Evolutionary conservation across 1,140 invertebrate genomes (phyloP).

Genomic region (Thalassaphorura encarpata): DNA sequence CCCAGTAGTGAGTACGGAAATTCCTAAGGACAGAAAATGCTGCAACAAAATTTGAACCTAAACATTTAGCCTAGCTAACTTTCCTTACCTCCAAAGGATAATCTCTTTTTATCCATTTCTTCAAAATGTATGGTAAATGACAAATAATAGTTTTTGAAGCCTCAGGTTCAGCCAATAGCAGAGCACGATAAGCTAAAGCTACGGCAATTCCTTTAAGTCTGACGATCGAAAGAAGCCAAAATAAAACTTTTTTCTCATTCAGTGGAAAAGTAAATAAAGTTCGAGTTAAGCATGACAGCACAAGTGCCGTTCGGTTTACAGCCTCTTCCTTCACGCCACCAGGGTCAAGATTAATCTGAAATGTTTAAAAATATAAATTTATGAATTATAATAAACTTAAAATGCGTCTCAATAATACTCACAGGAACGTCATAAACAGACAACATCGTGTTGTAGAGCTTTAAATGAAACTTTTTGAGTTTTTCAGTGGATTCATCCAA

Average conservation of each 20-base stretch:
- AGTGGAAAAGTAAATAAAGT: conserved; percentile 38
- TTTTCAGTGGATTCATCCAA: background rate
- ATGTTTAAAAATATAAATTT: background rate
- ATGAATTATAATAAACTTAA: background rate
- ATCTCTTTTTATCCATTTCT: conserved; percentile 7
- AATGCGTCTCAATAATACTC: background rate
- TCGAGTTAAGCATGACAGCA: conserved; percentile 37
- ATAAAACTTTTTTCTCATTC: conserved; percentile 39
- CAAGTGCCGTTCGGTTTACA: conserved; percentile 36
- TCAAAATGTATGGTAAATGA: conserved; percentile 18
- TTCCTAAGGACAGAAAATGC: too few relatives aligned
- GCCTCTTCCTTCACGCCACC: too few relatives aligned
- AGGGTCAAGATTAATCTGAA: too few relatives aligned
- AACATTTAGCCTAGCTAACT: too few relatives aligned
- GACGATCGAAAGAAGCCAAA: conserved; percentile 37
- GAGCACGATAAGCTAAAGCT: conserved; percentile 34
- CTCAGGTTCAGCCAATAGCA: conserved; percentile 32
- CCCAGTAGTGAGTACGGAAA: conserved; percentile 22
- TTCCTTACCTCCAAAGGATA: conserved; percentile 7
- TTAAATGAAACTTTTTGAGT: background rate
- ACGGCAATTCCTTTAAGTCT: conserved; percentile 36
- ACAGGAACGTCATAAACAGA: background rate
- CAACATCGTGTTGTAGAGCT: background rate
- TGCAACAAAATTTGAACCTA: too few relatives aligned
- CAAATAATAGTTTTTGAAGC: conserved; percentile 24